These are phyloP conservation scores for Acholoe squamosa DNA, from an alignment of 2,888 invertebrate species.

Conservation along the genomic window DNA sequence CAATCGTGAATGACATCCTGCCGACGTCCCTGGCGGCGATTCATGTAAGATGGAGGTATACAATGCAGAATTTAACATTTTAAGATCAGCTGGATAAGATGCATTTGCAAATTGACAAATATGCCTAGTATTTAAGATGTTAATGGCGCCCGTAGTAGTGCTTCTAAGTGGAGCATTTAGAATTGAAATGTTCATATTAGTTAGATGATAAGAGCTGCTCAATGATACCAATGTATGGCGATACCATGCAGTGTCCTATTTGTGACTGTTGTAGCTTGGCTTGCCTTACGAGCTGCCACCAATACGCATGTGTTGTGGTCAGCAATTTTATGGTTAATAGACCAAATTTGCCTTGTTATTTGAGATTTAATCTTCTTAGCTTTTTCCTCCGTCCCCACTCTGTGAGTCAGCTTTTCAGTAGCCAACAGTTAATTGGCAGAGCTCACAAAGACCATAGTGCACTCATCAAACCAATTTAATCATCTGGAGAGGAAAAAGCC, in stretches of 20 bases:
- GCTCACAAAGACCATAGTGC: constrained; percentile 18
- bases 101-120: constrained; percentile 14
- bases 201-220: background rate
- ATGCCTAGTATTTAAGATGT: background rate
- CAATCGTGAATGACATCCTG: constrained; percentile 15
- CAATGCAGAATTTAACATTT: background rate
- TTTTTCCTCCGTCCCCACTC: background rate
- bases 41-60: background rate
- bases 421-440: constrained; percentile 1
- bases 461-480: constrained; percentile 45
- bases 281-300: background rate
- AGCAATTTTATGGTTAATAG: constrained; percentile 46
- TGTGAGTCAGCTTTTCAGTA: background rate
- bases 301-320: constrained; percentile 36
- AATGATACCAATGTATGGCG: background rate
- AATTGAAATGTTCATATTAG: background rate
- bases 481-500: constrained; percentile 18
- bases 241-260: too few relatives aligned
- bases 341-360: constrained; percentile 46
- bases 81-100: background rate
- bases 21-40: background rate
- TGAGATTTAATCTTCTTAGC: background rate
- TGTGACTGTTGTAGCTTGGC: too few relatives aligned
- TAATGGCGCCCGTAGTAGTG: background rate
- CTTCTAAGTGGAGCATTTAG: background rate